Evolutionary conservation across 1,140 invertebrate genomes (phyloP), one percentile per base, ranked within the genome.

Genomic region (Aphidius ervi): DNA sequence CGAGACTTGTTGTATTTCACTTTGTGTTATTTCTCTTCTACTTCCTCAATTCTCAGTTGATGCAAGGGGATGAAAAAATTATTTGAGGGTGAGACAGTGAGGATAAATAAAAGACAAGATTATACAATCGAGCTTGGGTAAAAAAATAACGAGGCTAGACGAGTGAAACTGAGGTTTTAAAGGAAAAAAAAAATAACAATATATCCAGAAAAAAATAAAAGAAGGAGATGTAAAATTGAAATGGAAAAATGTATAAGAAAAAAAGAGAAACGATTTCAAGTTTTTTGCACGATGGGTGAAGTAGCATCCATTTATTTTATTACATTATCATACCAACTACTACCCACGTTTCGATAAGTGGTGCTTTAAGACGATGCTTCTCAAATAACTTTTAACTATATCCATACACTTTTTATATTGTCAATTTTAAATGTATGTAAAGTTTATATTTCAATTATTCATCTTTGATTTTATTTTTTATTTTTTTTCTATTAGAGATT

Each of bases 291-390:
- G 63, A 63, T 67, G 67, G 4, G 23, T 1, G 63, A 70, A 70
- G 67, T 65, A 72, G 70, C 70, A 70, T 79, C 75, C 76, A 80
- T 77, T 80, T 79, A 79, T 79, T 80, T 80, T 80, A 80, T 80
- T 80, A 80, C 78, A 80, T 80, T 80, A 80, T 80, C 78, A 80
- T 80, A 78, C 75, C 75, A 75, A 79, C 71, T 73, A 77, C 70
- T 61, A 68, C 73, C 69, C 16, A 16, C 16, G 16, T 16, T 16
- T 75, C 74, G 74, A 78, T 78, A 78, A 79, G 75, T 77, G 74
- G 75, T 54, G 70, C 70, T 79, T 78, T 75, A 75, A 78, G 77
- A 64, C 72, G 64, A 66, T 58, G 75, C 69, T 77, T 74, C 75
- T 75, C 76, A 77, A 78, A 73, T 71, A 66, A 59, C 59, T 55